Conservation (phyloP, 1,140 invertebrate genomes). For the Metopolophium dirhodum region DNA sequence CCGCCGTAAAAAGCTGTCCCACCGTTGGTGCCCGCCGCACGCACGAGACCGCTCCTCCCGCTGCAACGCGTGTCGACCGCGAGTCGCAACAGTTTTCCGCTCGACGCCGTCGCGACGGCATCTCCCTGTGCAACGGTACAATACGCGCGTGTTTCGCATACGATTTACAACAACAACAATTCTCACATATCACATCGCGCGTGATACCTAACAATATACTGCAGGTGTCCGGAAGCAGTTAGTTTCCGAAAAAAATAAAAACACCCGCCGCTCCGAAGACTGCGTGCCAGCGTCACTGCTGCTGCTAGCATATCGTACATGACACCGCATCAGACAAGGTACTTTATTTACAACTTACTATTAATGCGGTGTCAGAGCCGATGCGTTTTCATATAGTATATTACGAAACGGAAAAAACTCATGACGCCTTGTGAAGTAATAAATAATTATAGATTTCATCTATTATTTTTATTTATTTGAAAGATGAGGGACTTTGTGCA, state of each 20-base stretch:
- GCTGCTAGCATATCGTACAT: background rate
- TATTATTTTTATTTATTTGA: too few species aligned
- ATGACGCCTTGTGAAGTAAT: background rate
- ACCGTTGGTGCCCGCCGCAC: background rate
- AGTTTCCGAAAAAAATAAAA: background rate
- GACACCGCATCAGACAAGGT: constrained; percentile 23
- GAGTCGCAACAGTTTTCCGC: background rate
- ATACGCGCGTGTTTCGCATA: background rate
- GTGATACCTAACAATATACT: background rate
- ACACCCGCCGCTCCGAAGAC: background rate
- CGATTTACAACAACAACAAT: background rate
- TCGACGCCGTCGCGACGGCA: background rate
- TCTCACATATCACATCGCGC: background rate
- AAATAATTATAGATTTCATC: background rate
- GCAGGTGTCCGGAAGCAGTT: background rate
- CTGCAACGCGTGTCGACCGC: background rate
- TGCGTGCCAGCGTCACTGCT: background rate
- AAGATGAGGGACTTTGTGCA: background rate
- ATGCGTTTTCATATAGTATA: background rate
- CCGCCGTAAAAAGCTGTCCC: background rate
- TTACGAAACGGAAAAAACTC: too few species aligned
- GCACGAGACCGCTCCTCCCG: background rate
- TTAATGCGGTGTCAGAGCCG: background rate
- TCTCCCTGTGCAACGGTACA: background rate
- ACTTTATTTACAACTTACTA: background rate